Conservation (phyloP, 2,113 vertebrate species). For the Caranx ignobilis region DNA sequence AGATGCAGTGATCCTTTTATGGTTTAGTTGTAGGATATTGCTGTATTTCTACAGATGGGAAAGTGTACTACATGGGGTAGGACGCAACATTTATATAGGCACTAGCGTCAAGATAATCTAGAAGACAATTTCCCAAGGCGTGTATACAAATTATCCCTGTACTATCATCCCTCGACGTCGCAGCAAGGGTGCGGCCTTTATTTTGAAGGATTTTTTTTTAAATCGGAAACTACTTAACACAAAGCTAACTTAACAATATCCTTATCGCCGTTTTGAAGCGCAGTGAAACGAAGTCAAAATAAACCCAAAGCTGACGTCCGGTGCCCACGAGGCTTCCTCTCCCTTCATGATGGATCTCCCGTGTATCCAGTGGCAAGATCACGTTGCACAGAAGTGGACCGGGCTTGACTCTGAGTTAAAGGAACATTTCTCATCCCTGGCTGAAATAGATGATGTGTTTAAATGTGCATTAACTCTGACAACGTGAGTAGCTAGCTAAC, state of each 20-base stretch:
- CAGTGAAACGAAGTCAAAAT: constrained; percentile 3
- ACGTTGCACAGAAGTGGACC: constrained; percentile 79
- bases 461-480: constrained; percentile 56
- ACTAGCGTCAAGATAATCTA: too few relatives aligned
- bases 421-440: constrained; percentile 62
- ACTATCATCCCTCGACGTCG: too few relatives aligned
- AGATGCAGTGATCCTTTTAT: too few relatives aligned
- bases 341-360: constrained; percentile 79
- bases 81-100: too few relatives aligned
- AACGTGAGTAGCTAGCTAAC: constrained; percentile 70
- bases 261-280: neutral
- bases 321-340: too few relatives aligned
- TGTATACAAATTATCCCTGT: too few relatives aligned
- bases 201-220: constrained; percentile 17
- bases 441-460: constrained; percentile 79
- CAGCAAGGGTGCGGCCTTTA: constrained; percentile 20
- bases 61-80: too few relatives aligned
- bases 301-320: neutral
- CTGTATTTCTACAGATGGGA: too few relatives aligned
- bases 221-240: neutral
- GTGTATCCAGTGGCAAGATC: constrained; percentile 75
- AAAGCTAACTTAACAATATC: fast-evolving
- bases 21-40: too few relatives aligned
- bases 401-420: constrained; percentile 57
- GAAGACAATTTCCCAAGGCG: too few relatives aligned